These are phyloP conservation scores for Alviniconcha marisindica DNA, from an alignment of 1,140 invertebrate genomes.

Conservation along the genomic window DNA sequence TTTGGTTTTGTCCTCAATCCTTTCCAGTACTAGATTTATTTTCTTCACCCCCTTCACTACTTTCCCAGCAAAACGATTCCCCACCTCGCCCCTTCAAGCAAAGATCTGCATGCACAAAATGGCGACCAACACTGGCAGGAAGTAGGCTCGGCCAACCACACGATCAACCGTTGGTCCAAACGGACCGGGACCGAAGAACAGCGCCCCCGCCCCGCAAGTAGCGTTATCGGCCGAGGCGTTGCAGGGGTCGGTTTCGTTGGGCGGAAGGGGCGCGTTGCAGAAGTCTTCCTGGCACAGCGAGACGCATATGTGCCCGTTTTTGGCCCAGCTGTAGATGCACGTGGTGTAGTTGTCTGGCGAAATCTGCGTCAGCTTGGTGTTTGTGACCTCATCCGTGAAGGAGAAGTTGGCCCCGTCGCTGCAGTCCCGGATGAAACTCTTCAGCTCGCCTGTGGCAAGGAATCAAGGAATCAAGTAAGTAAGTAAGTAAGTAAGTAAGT, in stretches of 20 bases:
- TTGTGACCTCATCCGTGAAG: constrained; percentile 26
- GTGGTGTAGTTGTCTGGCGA: constrained; percentile 29
- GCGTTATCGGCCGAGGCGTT: neutral
- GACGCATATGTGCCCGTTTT: constrained; percentile 35
- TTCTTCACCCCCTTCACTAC: too few relatives aligned
- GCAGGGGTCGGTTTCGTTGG: neutral
- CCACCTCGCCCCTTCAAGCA: too few relatives aligned
- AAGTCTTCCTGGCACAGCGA: constrained; percentile 33
- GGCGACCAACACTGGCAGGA: constrained; percentile 2
- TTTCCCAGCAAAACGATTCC: too few relatives aligned
- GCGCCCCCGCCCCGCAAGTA: neutral
- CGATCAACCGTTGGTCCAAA: constrained; percentile 17
- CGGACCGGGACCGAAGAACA: neutral
- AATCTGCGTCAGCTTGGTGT: neutral
- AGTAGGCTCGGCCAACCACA: neutral
- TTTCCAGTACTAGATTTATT: too few relatives aligned
- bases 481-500: neutral
- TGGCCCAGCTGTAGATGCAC: constrained; percentile 24
- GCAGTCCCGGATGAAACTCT: constrained; percentile 41
- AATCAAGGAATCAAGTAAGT: neutral
- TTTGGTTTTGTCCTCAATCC: too few relatives aligned
- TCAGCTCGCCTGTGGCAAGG: neutral
- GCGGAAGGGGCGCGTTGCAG: constrained; percentile 32
- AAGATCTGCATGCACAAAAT: neutral
- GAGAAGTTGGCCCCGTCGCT: constrained; percentile 39